These are phyloP conservation scores for Dryas iulia DNA, from an alignment of 1,140 invertebrate species.

Conservation along the genomic window DNA sequence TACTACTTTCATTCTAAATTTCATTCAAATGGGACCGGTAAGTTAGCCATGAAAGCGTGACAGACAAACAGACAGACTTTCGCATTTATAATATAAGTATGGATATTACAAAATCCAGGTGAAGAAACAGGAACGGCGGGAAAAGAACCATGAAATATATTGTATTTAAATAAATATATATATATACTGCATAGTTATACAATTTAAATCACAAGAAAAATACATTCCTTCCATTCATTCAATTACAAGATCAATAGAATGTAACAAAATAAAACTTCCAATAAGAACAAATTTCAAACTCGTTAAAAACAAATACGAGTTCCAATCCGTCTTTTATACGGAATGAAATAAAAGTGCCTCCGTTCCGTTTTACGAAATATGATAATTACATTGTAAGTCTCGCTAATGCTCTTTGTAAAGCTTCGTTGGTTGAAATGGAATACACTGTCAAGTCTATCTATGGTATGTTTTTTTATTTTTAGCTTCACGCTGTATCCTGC, in stretches of 20 bases:
- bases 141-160: too few species aligned
- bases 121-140: too few species aligned
- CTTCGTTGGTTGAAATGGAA: neutral
- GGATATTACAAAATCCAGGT: too few species aligned
- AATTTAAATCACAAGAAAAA: too few species aligned
- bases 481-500: neutral
- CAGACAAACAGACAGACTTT: too few species aligned
- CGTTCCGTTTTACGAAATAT: neutral
- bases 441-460: neutral
- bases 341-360: neutral
- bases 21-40: too few species aligned
- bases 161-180: too few species aligned
- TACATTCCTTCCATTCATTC: too few species aligned
- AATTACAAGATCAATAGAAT: neutral
- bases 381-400: constrained; percentile 1
- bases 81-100: too few species aligned
- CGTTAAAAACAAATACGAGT: neutral
- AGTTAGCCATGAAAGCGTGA: too few species aligned
- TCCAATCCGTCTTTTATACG: neutral
- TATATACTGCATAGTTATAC: too few species aligned
- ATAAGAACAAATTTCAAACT: neutral
- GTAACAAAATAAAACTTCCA: neutral
- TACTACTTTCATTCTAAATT: too few species aligned
- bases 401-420: neutral
- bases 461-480: neutral